Evolutionary conservation across 1,140 invertebrate species (phyloP).

Genomic region (Polyergus mexicanus): DNA sequence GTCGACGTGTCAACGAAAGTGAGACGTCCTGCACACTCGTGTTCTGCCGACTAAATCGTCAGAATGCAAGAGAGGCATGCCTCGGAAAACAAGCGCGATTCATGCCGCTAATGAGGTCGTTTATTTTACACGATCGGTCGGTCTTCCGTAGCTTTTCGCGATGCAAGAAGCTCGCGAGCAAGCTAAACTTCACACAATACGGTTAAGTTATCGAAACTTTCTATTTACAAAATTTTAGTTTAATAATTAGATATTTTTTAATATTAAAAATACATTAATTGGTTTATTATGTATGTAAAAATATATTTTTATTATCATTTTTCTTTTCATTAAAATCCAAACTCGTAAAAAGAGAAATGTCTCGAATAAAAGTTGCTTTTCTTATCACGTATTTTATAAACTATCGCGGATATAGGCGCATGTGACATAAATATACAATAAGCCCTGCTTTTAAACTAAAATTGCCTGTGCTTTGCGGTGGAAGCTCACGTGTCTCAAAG

Average conservation of each 20-base stretch:
- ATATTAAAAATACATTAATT: not conserved
- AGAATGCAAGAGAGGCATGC: conserved; percentile 19
- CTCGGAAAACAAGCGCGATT: conserved; percentile 40
- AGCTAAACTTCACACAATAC: not conserved
- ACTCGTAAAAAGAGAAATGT: not conserved
- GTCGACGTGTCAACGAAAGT: conserved; percentile 1
- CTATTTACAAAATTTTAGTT: not conserved
- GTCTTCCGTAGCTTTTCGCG: not conserved
- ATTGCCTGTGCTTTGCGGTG: conserved; percentile 60
- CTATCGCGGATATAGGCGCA: conserved; percentile 53
- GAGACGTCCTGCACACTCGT: conserved; percentile 37
- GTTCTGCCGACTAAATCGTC: conserved; percentile 19
- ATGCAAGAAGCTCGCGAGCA: conserved; percentile 15
- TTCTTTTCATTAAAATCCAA: not conserved
- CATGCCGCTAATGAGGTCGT: conserved; percentile 63
- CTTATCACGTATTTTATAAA: conserved; percentile 28
- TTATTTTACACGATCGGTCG: conserved; percentile 55
- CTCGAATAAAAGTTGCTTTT: conserved; percentile 1
- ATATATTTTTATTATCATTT: not conserved
- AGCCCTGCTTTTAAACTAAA: conserved; percentile 56
- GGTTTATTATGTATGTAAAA: not conserved
- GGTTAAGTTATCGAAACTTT: not conserved
- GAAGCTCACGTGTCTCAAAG: conserved; percentile 69
- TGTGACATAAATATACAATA: conserved; percentile 62
- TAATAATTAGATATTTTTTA: not conserved